Percentiles rank a stretch among this genome's conserved stretches.
These are phyloP conservation scores for Palythoa caribaeorum DNA, from an alignment of 92 coral and sea anemone species.

Conservation along the genomic window DNA sequence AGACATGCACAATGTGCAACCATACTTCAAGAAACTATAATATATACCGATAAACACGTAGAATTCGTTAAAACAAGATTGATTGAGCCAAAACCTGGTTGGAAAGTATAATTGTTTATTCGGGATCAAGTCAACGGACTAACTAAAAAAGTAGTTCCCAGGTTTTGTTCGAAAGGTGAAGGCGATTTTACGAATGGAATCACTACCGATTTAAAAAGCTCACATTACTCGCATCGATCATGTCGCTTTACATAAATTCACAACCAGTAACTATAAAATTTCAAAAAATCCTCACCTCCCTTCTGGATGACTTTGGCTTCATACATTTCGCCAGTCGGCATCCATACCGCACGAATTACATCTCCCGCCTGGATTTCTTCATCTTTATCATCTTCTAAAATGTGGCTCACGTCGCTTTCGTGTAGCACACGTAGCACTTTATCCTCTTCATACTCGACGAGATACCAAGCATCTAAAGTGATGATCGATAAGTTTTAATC, in stretches of 20 bases:
- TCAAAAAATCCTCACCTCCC: not conserved
- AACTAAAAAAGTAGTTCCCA: too few relatives aligned
- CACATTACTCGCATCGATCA: not conserved
- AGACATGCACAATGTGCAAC: not conserved
- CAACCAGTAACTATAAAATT: not conserved
- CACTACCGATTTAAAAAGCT: too few relatives aligned
- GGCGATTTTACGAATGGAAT: too few relatives aligned
- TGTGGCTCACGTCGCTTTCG: conserved; percentile 2
- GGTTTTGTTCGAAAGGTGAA: too few relatives aligned
- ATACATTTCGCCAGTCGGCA: not conserved
- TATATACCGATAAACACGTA: not conserved
- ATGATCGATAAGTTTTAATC: not conserved
- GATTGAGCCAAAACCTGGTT: too few relatives aligned
- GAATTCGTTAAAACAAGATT: too few relatives aligned
- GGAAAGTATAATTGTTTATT: too few relatives aligned
- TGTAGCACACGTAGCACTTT: not conserved
- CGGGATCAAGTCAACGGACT: too few relatives aligned
- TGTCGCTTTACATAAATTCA: not conserved
- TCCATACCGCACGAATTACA: not conserved
- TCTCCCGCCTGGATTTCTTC: not conserved
- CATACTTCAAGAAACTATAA: not conserved
- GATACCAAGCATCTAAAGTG: conserved; percentile 3
- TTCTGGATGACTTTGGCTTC: conserved; percentile 13
- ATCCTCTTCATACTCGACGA: conserved; percentile 19
- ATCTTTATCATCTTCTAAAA: conserved; percentile 1